Base-by-base conservation (phyloP, 2,888 invertebrate genomes). In the Itoplectis maculator region DNA sequence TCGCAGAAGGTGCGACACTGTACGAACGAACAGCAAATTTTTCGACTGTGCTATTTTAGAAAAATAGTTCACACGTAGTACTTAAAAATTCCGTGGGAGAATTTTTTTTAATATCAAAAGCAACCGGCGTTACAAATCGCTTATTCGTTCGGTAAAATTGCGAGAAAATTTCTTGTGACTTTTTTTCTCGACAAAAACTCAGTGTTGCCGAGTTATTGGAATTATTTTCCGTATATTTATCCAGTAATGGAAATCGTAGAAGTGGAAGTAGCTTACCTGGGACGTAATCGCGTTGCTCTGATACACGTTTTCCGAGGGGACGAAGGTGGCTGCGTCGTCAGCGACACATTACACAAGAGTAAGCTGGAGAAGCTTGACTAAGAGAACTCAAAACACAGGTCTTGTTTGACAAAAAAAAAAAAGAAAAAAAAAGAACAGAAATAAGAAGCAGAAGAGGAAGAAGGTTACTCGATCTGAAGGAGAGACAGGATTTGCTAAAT, bases 11-110 rank as follows among this genome's bases (percentile, higher is more conserved):
- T 68, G 40, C 49, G 70, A 47, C 74, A 79, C 61, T 54, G 35
- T 5, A 18, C 61, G 35, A 59, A 7, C 15, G 18, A 13, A 84
- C 86, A 75, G 89, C 89, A 88, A 88, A 89, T 89, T 88, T 87
- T 15, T 37, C 15, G 7, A n/a, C 47, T n/a, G n/a, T n/a, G 18
- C 8, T 54, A n/a, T 47, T 29, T 65, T 51, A 5, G 29, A 29
- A 29, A 29, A 35, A 63, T 37, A 18, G 51, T 42, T 23, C 37
- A n/a, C n/a, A 23, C 11, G 9, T 42, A 8, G 15, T 11, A 42
- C 23, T 70, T 42, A n/a, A 4, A 69, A 42, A 23, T 54, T n/a
- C n/a, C 54, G 4, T 13, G 9, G 13, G 4, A 23, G 23, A 20
- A 5, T 23, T 23, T 54, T 54, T 29, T 29, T 29, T 3, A 29